Evolutionary conservation across 2,888 invertebrate species (phyloP), one percentile per base, ranked within the genome.

Genomic region (Cantharis nigra): DNA sequence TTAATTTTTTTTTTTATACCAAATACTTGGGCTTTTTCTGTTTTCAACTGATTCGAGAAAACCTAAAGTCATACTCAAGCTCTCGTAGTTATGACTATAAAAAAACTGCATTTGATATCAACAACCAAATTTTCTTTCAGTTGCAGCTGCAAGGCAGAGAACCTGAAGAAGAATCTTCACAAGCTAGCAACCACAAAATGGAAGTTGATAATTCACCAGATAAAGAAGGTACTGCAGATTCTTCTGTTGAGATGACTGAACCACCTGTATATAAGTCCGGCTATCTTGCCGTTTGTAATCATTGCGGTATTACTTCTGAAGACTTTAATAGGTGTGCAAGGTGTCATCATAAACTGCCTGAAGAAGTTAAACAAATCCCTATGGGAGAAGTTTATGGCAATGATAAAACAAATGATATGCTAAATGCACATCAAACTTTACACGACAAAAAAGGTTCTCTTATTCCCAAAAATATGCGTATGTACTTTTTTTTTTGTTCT

Each of bases 261-360:
- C 81, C 86, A 72, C 92, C 94, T 4, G 92, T 92, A 82, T 91
- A 90, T 80, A 90, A 94, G 30, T 92, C 93, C 62, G 95, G 95
- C 71, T 93, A 92, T 90, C 89, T 94, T 81, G 95, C 95, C 9
- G 91, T 97, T 1, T 97, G 97, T 88, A 92, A 92, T 80, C 91
- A 91, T 81, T 97, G 97, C 87, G 97, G 97, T 16, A 93, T 94
- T 85, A 91, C 93, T 69, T 95, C 96, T 72, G 91, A 91, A 83
- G 94, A 96, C 87, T 95, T 96, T 87, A 93, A 92, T 82, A 92
- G 92, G 79, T 97, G 97, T 89, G 92, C 94, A 88, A 87, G 92
- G 82, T 95, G 95, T 89, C 92, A 91, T 86, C 90, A 93, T 83
- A 92, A 93, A 85, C 91, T 95, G 82, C 92, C 93, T 0, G 94